Evolutionary conservation across 2,888 invertebrate genomes (phyloP).

Genomic region (Alloplasta piceator): DNA sequence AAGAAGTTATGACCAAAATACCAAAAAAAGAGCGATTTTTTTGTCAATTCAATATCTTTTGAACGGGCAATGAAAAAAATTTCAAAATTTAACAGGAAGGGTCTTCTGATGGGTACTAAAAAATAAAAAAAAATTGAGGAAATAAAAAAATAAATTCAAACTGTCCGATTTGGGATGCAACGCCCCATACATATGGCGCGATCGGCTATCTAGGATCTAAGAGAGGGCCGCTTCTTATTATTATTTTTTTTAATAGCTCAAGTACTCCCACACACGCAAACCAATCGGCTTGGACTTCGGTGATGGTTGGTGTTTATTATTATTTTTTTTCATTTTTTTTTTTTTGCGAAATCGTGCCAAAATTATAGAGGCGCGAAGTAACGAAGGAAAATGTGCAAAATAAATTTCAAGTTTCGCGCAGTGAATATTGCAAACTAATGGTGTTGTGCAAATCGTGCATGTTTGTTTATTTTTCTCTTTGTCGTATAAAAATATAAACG

Average conservation of each 20-base stretch:
- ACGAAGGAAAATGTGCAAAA: conserved; percentile 35
- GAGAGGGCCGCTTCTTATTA: conserved; percentile 57
- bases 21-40: too few relatives aligned
- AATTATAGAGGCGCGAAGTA: conserved; percentile 54
- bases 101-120: too few relatives aligned
- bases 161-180: too few relatives aligned
- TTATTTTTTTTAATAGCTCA: conserved; percentile 38
- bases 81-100: too few relatives aligned
- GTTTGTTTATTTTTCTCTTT: conserved; percentile 2
- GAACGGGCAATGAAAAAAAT: too few relatives aligned
- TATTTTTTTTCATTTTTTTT: conserved; percentile 27
- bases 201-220: conserved; percentile 66
- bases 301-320: conserved; percentile 29
- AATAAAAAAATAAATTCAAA: too few relatives aligned
- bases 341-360: conserved; percentile 58
- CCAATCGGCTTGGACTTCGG: conserved; percentile 64
- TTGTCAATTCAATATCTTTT: too few relatives aligned
- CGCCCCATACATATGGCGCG: conserved; percentile 50
- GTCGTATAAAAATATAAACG: too few relatives aligned
- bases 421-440: conserved; percentile 46
- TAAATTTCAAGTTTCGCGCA: conserved; percentile 39
- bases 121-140: too few relatives aligned
- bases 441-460: conserved; percentile 57
- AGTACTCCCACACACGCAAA: conserved; percentile 73
- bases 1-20: too few relatives aligned